Percentiles rank a stretch among this genome's conserved stretches.
Evolutionary conservation across 2,888 invertebrate species (phyloP).

Genomic region (Hyposoter didymator): DNA sequence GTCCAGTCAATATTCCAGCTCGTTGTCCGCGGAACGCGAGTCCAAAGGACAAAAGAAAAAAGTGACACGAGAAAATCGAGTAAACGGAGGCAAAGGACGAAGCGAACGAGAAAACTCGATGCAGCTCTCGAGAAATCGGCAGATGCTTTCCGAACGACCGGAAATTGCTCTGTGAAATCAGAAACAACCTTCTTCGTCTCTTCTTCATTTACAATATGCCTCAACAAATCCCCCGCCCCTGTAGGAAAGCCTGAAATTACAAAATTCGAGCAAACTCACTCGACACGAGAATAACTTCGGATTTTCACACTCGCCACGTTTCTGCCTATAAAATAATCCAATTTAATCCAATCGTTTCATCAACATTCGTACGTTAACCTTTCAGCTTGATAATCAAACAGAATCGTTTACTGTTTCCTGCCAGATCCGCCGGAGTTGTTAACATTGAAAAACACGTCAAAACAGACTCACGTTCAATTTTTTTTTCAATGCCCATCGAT

Average conservation of each 20-base stretch:
- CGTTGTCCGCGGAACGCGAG: conserved; percentile 13
- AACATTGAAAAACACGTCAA: background rate
- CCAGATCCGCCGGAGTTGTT: background rate
- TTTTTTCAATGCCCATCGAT: background rate
- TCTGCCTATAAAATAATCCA: conserved; percentile 1
- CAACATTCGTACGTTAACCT: conserved; percentile 4
- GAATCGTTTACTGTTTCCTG: background rate
- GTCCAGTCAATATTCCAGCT: conserved; percentile 34
- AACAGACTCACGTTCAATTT: background rate
- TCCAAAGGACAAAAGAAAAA: background rate
- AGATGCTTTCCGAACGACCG: conserved; percentile 56
- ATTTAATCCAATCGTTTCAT: background rate
- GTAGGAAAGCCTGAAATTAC: background rate
- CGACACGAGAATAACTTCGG: conserved; percentile 39
- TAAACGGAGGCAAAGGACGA: background rate
- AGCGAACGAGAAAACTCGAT: conserved; percentile 28
- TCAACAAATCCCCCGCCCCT: background rate
- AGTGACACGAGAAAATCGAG: background rate
- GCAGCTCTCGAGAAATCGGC: conserved; percentile 47
- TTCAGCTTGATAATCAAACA: conserved; percentile 12
- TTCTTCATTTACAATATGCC: background rate
- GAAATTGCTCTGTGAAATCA: conserved; percentile 22
- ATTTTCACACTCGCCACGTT: conserved; percentile 32
- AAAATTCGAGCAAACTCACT: conserved; percentile 37
- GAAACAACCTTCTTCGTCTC: conserved; percentile 20